Evolutionary conservation across 2,113 vertebrate genomes (phyloP).

Genomic region (Lamprologus sp.): DNA sequence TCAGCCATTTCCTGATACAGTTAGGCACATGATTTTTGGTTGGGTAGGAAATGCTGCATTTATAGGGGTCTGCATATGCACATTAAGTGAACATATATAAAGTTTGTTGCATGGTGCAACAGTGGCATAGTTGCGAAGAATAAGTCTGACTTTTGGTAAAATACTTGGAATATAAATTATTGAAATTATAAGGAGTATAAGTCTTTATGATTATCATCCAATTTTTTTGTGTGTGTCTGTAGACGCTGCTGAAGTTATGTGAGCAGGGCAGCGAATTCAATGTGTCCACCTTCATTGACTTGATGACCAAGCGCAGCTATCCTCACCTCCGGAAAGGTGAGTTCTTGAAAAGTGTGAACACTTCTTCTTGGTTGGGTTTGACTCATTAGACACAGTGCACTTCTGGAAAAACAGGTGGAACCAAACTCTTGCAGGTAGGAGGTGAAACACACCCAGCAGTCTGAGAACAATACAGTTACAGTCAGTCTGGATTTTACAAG

Average conservation of each 20-base stretch:
- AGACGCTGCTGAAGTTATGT: constrained; percentile 84
- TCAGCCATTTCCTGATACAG: background rate
- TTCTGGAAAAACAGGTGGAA: constrained; percentile 23
- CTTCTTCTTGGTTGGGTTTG: background rate
- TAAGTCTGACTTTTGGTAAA: background rate
- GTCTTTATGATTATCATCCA: background rate
- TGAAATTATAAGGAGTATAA: background rate
- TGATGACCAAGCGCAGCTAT: constrained; percentile 76
- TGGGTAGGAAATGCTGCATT: background rate
- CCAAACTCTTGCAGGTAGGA: background rate
- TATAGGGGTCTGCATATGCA: background rate
- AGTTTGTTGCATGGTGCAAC: background rate
- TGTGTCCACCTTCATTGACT: constrained; percentile 65
- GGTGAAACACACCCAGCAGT: background rate
- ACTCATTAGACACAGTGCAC: background rate
- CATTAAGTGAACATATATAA: background rate
- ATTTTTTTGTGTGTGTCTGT: background rate
- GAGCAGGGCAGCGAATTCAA: constrained; percentile 72
- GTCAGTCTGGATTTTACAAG: background rate
- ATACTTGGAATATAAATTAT: background rate
- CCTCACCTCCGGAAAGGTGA: constrained; percentile 80
- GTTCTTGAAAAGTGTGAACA: background rate
- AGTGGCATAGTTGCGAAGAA: background rate
- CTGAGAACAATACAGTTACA: background rate
- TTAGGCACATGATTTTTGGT: background rate